phyloP scores from a whole-genome alignment of 2,888 invertebrate genomes.

The Drosophila meridiana region DNA sequence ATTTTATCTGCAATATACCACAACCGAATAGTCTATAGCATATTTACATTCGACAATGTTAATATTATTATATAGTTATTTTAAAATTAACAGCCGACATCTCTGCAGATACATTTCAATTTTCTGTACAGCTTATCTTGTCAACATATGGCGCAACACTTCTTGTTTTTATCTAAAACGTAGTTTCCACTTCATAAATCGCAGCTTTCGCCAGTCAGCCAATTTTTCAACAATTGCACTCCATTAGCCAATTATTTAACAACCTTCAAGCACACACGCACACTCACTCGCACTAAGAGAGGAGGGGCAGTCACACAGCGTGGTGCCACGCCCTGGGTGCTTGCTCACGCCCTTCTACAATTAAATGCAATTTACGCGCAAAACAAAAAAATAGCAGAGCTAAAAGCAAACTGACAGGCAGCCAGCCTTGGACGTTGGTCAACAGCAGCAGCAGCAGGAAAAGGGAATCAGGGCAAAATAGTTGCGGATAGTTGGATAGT shows the following conservation, averaged over 20 bases:
- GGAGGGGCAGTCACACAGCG: not conserved
- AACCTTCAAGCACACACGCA: conserved; percentile 22
- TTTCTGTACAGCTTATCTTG: not conserved
- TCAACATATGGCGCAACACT: conserved; percentile 15
- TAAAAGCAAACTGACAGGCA: conserved; percentile 49
- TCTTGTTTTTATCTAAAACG: conserved; percentile 13
- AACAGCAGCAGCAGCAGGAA: not conserved
- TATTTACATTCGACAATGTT: too few species aligned
- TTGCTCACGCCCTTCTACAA: conserved; percentile 48
- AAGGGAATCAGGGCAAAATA: conserved; percentile 12
- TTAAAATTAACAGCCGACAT: too few species aligned
- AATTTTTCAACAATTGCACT: conserved; percentile 53
- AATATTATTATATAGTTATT: too few species aligned
- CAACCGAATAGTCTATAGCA: too few species aligned
- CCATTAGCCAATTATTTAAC: conserved; percentile 61
- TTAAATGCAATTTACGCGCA: conserved; percentile 66
- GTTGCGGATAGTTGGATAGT: conserved; percentile 20
- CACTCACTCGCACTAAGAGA: not conserved
- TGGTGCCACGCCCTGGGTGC: not conserved
- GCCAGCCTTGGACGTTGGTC: conserved; percentile 35
- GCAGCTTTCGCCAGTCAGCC: conserved; percentile 21
- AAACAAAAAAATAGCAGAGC: conserved; percentile 35
- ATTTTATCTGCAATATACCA: not conserved
- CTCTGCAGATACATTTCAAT: not conserved
- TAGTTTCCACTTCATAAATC: conserved; percentile 52